Evolutionary conservation across 2,888 invertebrate genomes (phyloP).

Genomic region (Andricus curvator): DNA sequence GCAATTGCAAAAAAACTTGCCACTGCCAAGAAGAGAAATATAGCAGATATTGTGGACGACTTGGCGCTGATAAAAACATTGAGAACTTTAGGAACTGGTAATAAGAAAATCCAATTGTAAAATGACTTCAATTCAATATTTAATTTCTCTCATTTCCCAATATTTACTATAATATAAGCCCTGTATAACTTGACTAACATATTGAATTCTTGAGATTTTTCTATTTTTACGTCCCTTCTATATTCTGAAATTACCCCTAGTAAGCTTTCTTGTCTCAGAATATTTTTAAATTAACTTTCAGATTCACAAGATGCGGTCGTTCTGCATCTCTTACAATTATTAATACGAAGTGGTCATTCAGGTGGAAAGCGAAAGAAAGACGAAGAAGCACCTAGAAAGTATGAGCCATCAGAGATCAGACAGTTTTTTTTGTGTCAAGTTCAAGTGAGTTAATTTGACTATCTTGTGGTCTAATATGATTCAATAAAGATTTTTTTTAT

Average conservation of each 20-base stretch:
- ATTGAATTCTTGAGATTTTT: too few relatives aligned
- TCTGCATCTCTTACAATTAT: constrained; percentile 1
- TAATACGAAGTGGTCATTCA: not conserved
- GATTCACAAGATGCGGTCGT: constrained; percentile 3
- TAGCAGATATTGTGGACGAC: too few relatives aligned
- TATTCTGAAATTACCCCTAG: too few relatives aligned
- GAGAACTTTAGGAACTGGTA: too few relatives aligned
- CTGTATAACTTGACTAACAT: too few relatives aligned
- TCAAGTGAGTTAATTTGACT: not conserved
- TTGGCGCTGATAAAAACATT: too few relatives aligned
- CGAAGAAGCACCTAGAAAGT: not conserved
- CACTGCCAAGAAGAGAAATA: not conserved
- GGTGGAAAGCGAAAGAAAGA: not conserved
- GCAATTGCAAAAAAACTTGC: not conserved
- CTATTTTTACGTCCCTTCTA: too few relatives aligned
- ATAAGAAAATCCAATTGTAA: too few relatives aligned
- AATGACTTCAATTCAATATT: too few relatives aligned
- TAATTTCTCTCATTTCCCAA: too few relatives aligned
- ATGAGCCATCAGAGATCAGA: constrained; percentile 8
- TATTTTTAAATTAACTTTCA: not conserved
- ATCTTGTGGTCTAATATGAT: not conserved
- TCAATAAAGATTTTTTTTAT: not conserved
- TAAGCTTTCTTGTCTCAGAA: too few relatives aligned
- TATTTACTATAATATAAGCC: too few relatives aligned
- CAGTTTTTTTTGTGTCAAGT: not conserved